Evolutionary conservation across 1,140 invertebrate genomes (phyloP).

Genomic region (Pachypeltis micranthus): DNA sequence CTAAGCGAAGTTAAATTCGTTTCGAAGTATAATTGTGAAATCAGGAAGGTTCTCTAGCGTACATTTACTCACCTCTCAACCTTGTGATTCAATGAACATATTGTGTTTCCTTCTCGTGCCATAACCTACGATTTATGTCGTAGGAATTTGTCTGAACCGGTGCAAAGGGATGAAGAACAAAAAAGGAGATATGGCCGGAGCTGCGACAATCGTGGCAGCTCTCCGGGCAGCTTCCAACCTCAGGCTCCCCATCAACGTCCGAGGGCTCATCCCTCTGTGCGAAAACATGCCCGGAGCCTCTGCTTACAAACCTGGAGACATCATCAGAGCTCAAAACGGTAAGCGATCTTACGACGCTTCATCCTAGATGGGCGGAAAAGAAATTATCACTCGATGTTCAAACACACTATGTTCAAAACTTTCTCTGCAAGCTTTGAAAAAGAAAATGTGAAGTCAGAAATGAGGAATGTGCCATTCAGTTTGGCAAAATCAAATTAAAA

Average conservation of each 20-base stretch:
- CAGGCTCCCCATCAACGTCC: slow-evolving; percentile 44
- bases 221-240: slow-evolving; percentile 41
- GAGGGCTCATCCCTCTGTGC: slow-evolving; percentile 42
- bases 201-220: slow-evolving; percentile 44
- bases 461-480: too few species aligned
- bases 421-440: neutral
- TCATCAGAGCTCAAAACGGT: slow-evolving; percentile 49
- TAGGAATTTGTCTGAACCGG: slow-evolving; percentile 49
- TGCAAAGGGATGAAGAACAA: slow-evolving; percentile 44
- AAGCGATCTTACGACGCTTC: neutral
- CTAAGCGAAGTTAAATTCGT: too few species aligned
- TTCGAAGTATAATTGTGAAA: too few species aligned
- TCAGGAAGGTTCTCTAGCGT: too few species aligned
- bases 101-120: too few species aligned
- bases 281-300: slow-evolving; percentile 51
- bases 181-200: slow-evolving; percentile 56
- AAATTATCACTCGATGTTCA: neutral
- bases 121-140: too few species aligned
- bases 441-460: too few species aligned
- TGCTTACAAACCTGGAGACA: slow-evolving; percentile 50
- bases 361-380: neutral
- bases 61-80: too few species aligned
- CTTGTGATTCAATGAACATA: too few species aligned
- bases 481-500: too few species aligned
- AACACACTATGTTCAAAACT: neutral